Base-by-base conservation (phyloP, 2,113 vertebrate species). In the Malaclemys terrapin region DNA sequence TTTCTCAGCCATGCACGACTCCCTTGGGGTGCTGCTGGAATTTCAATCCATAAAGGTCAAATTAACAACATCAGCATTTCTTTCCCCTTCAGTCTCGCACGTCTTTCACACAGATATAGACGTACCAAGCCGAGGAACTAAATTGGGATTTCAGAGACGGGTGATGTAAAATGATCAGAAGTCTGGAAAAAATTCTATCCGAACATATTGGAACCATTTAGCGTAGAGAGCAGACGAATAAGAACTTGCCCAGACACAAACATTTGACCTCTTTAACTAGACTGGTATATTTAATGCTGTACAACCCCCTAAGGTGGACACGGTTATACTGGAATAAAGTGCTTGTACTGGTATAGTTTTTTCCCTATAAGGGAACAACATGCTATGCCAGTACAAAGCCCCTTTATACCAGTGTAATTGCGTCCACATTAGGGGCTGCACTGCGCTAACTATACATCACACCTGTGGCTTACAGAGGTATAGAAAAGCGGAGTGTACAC, bases 21-120 rank as follows among this genome's bases (percentile, higher is more conserved):
- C 45, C 69, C 49, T n/a, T 13, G 42, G 87, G 94, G 29, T 65
- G 56, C 89, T 78, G 86, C 95, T 93, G 82, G 25, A 85, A 90
- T 96, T 82, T 62, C 62, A 90, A 96, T 89, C 90, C 79, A 69
- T 88, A 91, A 97, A 97, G 91, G 95, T 97, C 89, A 80, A 85
- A 94, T 94, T 89, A 94, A 90, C 50, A 91, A 25, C 42, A n/a
- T 88, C 80, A 27, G 10, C 0, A 0, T 20, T 57, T 92, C 35
- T 89, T 88, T 76, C 75, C 50, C 38, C 29, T 72, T 22, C 47
- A 29, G 50, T 80, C 56, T 52, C 4, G 0, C 49, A 53, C 47
- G 76, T 92, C 91, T 85, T 82, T 92, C 86, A 85, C 90, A 79
- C 49, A 0, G 0, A 89, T 49, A 49, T 38, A 90, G 89, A 96